These are phyloP conservation scores for Colletes collaris DNA, from an alignment of 2,888 invertebrate species.

Conservation along the genomic window DNA sequence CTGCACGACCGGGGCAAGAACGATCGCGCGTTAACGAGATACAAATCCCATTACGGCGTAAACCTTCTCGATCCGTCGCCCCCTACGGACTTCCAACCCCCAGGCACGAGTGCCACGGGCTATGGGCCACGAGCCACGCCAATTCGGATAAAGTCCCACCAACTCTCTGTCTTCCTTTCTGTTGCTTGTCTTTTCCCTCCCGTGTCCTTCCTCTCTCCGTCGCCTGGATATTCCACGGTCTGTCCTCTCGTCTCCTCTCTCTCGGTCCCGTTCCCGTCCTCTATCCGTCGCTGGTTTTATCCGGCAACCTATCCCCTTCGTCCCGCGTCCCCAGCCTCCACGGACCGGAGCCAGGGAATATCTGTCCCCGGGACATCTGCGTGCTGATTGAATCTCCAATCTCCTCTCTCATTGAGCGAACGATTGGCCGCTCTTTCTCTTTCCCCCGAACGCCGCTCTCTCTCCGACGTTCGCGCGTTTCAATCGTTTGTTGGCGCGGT, in stretches of 20 bases:
- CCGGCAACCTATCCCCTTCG: constrained; percentile 61
- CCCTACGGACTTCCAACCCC: constrained; percentile 79
- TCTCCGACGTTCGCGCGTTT: constrained; percentile 50
- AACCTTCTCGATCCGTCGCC: constrained; percentile 82
- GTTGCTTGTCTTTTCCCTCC: constrained; percentile 26
- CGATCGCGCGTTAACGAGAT: constrained; percentile 83
- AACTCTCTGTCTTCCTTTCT: constrained; percentile 43
- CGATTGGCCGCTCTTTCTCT: constrained; percentile 74
- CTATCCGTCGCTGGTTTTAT: constrained; percentile 61
- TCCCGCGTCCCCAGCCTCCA: constrained; percentile 67
- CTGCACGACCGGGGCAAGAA: constrained; percentile 79
- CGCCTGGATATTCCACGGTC: constrained; percentile 23
- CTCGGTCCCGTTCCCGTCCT: constrained; percentile 20
- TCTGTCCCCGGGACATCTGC: constrained; percentile 83
- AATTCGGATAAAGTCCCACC: constrained; percentile 80
- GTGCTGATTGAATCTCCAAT: constrained; percentile 83
- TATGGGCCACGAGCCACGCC: constrained; percentile 80
- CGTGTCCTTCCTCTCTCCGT: constrained; percentile 21
- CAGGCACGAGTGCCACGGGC: constrained; percentile 69
- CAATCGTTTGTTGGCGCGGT: constrained; percentile 56
- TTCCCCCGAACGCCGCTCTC: constrained; percentile 45
- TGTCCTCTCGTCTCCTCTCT: constrained; percentile 27
- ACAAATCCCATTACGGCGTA: constrained; percentile 83
- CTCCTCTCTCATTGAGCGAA: constrained; percentile 78
- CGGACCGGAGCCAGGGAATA: constrained; percentile 81